Conservation (phyloP, 2,113 vertebrate genomes). For the Anguilla rostrata region DNA sequence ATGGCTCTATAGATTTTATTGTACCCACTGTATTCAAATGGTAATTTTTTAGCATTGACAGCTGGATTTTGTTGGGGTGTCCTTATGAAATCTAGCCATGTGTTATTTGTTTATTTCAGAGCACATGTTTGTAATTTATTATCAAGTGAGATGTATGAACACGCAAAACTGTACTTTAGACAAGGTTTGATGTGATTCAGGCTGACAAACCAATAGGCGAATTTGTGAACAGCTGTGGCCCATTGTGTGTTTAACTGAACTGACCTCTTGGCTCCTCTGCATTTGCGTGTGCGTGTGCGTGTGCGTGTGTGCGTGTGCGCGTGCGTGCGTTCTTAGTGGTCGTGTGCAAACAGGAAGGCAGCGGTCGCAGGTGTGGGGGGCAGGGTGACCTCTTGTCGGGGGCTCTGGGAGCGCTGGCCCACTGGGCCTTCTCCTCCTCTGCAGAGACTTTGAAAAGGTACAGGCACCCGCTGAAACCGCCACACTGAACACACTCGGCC, state of each 20-base stretch:
- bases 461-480: constrained; percentile 13
- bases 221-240: neutral
- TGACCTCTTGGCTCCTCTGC: neutral
- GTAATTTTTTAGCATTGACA: no score
- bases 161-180: no score
- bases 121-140: neutral
- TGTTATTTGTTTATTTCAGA: no score
- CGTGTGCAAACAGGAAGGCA: constrained; percentile 82
- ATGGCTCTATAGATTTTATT: no score
- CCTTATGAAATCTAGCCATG: no score
- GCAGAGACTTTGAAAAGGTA: constrained; percentile 79
- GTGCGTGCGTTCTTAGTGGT: constrained; percentile 74
- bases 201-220: neutral
- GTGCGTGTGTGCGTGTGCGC: neutral
- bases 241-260: neutral
- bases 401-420: constrained; percentile 83
- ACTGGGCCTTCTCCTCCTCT: constrained; percentile 88
- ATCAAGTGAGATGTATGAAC: neutral
- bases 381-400: constrained; percentile 95
- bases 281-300: neutral
- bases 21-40: no score
- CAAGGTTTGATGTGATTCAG: neutral
- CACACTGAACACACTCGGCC: neutral
- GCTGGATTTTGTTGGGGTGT: no score
- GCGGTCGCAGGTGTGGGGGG: constrained; percentile 88